Percentiles rank a stretch among this genome's conserved stretches.
These are phyloP conservation scores for Gymnopithys bicolor DNA, from an alignment of 2,797 vertebrate genomes.

Conservation along the genomic window DNA sequence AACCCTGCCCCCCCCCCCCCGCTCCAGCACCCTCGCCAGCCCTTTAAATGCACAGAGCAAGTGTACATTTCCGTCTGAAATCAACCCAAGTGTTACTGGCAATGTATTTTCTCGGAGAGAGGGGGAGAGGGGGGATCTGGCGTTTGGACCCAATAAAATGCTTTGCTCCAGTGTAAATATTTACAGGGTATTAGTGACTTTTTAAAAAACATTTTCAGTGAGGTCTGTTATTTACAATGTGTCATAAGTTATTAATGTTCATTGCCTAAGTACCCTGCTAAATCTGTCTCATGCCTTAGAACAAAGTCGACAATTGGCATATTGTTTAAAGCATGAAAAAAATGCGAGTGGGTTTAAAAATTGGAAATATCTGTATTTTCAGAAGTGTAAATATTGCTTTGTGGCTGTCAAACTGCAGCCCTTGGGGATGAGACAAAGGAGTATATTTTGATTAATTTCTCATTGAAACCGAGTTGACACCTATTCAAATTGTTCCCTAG, in stretches of 20 bases:
- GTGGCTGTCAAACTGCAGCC: constrained; percentile 38
- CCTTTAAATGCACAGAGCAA: constrained; percentile 66
- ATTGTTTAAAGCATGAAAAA: constrained; percentile 76
- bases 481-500: neutral
- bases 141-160: constrained; percentile 73
- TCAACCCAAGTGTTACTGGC: constrained; percentile 66
- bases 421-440: neutral
- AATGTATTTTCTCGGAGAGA: constrained; percentile 38
- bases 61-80: constrained; percentile 68
- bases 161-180: constrained; percentile 78
- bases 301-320: constrained; percentile 80
- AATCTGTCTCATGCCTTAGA: constrained; percentile 73
- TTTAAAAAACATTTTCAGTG: constrained; percentile 71
- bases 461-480: neutral
- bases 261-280: constrained; percentile 75
- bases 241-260: constrained; percentile 80
- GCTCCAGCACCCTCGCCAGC: neutral
- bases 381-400: constrained; percentile 33
- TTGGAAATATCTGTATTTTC: constrained; percentile 49
- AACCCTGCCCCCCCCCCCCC: neutral
- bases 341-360: constrained; percentile 71
- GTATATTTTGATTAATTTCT: neutral
- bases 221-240: constrained; percentile 78
- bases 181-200: constrained; percentile 81
- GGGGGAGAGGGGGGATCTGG: constrained; percentile 51